Base-by-base conservation (phyloP, 92 coral and sea anemone species). In the Phenganax marumi region DNA sequence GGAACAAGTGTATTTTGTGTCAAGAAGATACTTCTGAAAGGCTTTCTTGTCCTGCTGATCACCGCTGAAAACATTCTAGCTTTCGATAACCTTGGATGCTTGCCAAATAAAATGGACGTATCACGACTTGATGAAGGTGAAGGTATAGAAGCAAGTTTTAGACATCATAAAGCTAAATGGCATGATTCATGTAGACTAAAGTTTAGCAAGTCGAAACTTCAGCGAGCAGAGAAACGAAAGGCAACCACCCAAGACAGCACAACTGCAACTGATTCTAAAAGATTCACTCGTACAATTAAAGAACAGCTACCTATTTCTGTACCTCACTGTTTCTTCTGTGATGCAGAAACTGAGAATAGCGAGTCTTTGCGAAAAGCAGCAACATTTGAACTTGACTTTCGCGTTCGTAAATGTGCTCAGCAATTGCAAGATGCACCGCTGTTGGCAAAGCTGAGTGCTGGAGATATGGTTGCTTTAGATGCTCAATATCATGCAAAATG, bases 381-480 rank as follows among this genome's bases (percentile, higher is more conserved):
- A 8, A 83, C 86, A 73, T 78, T 83, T 73, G 81, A 72, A 22
- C 81, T 83, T 46, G 86, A 60, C 57, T 68, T 50, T 33, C 51
- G 52, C 47, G 50, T 78, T 52, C 18, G 73, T 50, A 46, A 76
- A n/a, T 76, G 81, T 76, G 81, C 72, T 26, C 23, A 10, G 26
- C 18, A 76, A 14, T 68, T 76, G 10, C 12, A 55, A 39, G 63
- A 76, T 54, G 60, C 60, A n/a, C n/a, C n/a, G n/a, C n/a, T n/a
- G n/a, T n/a, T n/a, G n/a, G 89, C 89, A 33, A 89, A 86, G 70
- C 91, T 82, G 60, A 71, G 82, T 8, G 85, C 85, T 89, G 23
- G 89, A 12, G 91, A 89, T 65, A 86, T 86, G 89, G 87, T 89
- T n/a, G 89, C 87, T 39, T 69, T 86, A 55, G 87, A 89, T 8